Base-by-base conservation (phyloP, 1,140 invertebrate species). In the Cyrtorhinus lividipennis region DNA sequence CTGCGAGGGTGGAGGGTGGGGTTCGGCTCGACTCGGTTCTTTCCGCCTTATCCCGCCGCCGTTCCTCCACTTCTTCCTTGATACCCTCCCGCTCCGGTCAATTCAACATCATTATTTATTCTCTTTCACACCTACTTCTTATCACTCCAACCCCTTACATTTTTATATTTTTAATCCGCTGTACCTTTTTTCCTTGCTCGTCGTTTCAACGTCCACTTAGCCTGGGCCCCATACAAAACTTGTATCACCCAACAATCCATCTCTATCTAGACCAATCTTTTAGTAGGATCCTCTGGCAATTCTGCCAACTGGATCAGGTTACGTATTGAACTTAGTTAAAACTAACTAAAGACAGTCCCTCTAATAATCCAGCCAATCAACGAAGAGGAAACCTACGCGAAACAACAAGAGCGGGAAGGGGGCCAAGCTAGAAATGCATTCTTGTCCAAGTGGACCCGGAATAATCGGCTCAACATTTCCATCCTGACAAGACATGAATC, bases 21-120 rank as follows among this genome's bases (percentile, higher is more conserved):
- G 20, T 8, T 61, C 60, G 60, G 60, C 27, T 45, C 24, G 10
- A 12, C 15, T 61, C 60, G 60, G 38, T 18, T 24, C 24, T 61
- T 46, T 48, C 48, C 62, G 62, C 2, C 46, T 26, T 15, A 20
- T 13, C 2, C 24, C 62, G 46, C 8, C 13, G 2, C 62, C 45
- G 22, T 20, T 23, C 12, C 20, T 15, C 46, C 48, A 22, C 48
- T 30, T 30, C 24, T 30, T 59, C 26, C 58, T 59, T 59, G 25
- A 10, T 1, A 10, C 2, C n/a, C 26, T 27, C 24, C 58, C 25
- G 30, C 38, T n/a, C n/a, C 24, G 46, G 26, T 44, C 44, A 62
- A 53, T 62, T 20, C 38, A 22, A 25, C 23, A 60, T 24, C 46
- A 48, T 48, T 24, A 62, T 62, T 62, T 62, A 62, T 62, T 62